phyloP scores from a whole-genome alignment of 2,797 vertebrate genomes.

The Darevskia nairensis region DNA sequence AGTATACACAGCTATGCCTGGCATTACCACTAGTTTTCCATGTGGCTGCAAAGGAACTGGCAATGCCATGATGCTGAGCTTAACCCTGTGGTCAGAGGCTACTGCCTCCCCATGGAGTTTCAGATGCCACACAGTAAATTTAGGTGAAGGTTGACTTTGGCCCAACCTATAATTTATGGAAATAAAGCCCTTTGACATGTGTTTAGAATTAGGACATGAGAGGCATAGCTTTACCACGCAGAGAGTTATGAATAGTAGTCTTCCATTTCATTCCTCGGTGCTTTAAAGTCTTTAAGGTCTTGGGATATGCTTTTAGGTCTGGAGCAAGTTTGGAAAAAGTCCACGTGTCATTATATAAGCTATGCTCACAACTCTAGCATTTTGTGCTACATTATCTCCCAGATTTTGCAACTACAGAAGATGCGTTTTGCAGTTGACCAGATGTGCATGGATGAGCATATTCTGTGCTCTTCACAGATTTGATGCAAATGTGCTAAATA shows the following conservation, averaged over 20 bases:
- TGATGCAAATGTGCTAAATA: not conserved
- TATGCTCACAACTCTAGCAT: not conserved
- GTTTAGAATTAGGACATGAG: not conserved
- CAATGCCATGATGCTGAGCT: not conserved
- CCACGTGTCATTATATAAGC: not conserved
- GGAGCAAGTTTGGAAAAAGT: not conserved
- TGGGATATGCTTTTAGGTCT: not conserved
- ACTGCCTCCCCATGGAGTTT: not conserved
- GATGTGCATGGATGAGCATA: not conserved
- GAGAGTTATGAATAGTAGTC: not conserved
- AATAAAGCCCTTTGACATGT: not conserved
- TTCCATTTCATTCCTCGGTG: not conserved
- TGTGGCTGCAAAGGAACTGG: not conserved
- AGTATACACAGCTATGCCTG: not conserved
- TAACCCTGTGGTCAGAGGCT: not conserved
- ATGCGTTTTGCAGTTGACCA: not conserved
- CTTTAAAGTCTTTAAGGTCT: not conserved
- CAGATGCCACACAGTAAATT: not conserved
- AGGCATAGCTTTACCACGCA: not conserved
- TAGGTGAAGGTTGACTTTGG: not conserved
- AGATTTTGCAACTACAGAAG: not conserved
- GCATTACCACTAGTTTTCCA: not conserved
- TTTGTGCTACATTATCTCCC: not conserved
- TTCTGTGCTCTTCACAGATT: not conserved
- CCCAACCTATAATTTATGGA: not conserved